phyloP scores from a whole-genome alignment of 2,113 vertebrate genomes.

The Strigops habroptila region DNA sequence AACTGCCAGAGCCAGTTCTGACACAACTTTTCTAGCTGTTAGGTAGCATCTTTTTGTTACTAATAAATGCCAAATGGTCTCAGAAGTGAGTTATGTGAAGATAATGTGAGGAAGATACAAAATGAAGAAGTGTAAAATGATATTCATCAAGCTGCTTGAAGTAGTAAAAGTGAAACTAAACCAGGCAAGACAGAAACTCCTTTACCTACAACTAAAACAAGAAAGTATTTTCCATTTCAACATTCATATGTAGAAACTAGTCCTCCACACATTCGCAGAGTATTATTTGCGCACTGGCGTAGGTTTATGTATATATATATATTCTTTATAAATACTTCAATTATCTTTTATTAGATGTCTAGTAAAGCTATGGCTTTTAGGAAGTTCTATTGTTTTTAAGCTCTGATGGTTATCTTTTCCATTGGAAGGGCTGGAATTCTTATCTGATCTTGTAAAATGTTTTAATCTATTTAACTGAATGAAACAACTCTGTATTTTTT shows the following conservation, averaged over 20 bases:
- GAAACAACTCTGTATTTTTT: neutral
- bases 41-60: neutral
- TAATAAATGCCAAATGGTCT: neutral
- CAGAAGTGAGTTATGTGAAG: neutral
- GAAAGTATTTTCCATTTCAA: neutral
- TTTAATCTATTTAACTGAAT: neutral
- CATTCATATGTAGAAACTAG: neutral
- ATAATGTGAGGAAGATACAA: neutral
- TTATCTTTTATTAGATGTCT: neutral
- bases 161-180: neutral
- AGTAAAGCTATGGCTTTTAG: neutral
- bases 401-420: neutral
- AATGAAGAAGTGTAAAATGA: neutral
- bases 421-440: neutral
- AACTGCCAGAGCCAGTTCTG: neutral
- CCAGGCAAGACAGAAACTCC: neutral
- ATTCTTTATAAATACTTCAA: neutral
- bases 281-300: neutral
- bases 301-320: rapidly evolving
- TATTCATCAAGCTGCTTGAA: neutral
- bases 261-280: neutral
- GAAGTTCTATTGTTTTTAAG: neutral
- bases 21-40: neutral
- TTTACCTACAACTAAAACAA: neutral
- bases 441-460: neutral